Conservation (phyloP, 2,888 invertebrate species). For the Brachynemurus nebulosus region DNA sequence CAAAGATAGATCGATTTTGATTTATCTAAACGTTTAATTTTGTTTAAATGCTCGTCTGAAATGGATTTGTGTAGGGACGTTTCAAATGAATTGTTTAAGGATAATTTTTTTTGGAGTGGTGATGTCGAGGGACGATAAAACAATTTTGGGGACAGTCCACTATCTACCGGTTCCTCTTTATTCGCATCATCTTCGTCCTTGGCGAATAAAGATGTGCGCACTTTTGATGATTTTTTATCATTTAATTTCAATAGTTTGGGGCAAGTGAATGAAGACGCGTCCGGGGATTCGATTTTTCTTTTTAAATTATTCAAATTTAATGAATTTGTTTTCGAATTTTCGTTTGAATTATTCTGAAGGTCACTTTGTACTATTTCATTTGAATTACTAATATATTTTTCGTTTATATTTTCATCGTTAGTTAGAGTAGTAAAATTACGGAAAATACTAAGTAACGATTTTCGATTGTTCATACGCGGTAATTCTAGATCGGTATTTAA, state of each 20-base stretch:
- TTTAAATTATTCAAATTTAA: neutral
- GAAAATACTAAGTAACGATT: slow-evolving; percentile 23
- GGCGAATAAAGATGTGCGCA: neutral
- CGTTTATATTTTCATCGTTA: slow-evolving; percentile 12
- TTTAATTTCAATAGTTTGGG: neutral
- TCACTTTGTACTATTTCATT: too few species aligned
- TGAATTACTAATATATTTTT: slow-evolving; percentile 15
- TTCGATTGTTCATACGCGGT: slow-evolving; percentile 25
- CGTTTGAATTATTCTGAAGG: slow-evolving; percentile 13
- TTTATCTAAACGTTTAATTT: neutral
- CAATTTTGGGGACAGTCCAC: neutral
- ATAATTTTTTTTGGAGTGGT: neutral
- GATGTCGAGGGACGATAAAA: neutral
- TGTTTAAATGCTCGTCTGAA: neutral
- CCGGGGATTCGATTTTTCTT: neutral
- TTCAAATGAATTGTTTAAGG: too few species aligned
- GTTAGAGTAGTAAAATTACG: slow-evolving; percentile 14
- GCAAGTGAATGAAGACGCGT: neutral
- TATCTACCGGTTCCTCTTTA: neutral
- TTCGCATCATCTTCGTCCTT: neutral
- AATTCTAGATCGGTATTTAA: slow-evolving; percentile 22
- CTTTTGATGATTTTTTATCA: slow-evolving; percentile 2
- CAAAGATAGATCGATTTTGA: slow-evolving; percentile 20
- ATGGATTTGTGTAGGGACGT: neutral
- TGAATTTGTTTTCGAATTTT: slow-evolving; percentile 18